Evolutionary conservation across 2,113 vertebrate genomes (phyloP).

Genomic region (Podarcis raffonei): DNA sequence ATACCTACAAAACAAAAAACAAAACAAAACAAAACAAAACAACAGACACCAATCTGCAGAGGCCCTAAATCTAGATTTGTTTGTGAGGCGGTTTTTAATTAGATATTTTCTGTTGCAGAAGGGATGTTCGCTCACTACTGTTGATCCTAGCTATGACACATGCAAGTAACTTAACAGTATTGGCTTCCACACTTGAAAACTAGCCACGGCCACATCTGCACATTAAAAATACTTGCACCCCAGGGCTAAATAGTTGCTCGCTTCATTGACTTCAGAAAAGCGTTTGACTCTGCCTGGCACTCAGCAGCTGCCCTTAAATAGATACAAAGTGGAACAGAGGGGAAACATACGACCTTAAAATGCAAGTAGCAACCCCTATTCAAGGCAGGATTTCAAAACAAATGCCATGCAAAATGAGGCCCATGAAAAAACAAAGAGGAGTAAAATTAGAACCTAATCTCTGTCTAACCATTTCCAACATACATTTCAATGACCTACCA

Average conservation of each 20-base stretch:
- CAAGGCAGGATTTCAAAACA: not conserved
- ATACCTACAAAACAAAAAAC: no score
- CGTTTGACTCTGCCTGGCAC: not conserved
- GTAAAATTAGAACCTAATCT: not conserved
- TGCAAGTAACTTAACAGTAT: not conserved
- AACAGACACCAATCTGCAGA: no score
- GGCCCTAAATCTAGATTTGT: no score
- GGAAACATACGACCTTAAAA: not conserved
- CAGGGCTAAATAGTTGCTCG: not conserved
- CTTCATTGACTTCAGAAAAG: not conserved
- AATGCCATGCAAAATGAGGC: not conserved
- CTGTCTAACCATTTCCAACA: not conserved
- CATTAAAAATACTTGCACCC: not conserved
- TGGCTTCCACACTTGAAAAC: not conserved
- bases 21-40: no score
- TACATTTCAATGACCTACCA: not conserved
- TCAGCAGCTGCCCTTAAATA: not conserved
- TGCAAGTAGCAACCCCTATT: not conserved
- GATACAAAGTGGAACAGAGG: not conserved
- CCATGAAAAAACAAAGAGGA: not conserved
- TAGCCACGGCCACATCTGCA: not conserved
- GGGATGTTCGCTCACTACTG: not conserved
- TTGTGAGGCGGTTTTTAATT: not conserved
- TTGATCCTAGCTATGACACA: not conserved
- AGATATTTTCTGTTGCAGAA: not conserved